Conservation (phyloP, 2,888 invertebrate genomes). For the Zaprionus obscuricornis region DNA sequence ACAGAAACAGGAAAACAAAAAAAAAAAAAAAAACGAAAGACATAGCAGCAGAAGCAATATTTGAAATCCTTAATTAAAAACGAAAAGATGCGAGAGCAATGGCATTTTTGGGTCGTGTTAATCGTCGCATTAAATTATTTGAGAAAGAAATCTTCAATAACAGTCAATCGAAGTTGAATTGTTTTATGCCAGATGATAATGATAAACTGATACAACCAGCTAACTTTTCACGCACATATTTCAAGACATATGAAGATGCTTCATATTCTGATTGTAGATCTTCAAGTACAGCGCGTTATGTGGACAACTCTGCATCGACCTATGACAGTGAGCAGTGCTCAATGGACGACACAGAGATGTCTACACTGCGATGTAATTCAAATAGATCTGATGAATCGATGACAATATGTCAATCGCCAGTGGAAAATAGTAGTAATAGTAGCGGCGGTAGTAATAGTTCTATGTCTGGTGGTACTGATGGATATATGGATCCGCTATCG, state of each 20-base stretch:
- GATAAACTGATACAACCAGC: background rate
- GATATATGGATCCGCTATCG: background rate
- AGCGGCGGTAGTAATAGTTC: slow-evolving; percentile 20
- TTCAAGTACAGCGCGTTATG: slow-evolving; percentile 44
- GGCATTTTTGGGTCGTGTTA: slow-evolving; percentile 64
- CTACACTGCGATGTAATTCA: slow-evolving; percentile 55
- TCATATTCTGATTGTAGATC: too few relatives aligned
- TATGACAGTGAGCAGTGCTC: slow-evolving; percentile 47
- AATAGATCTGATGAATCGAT: slow-evolving; percentile 31
- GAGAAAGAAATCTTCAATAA: slow-evolving; percentile 29
- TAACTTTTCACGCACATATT: slow-evolving; percentile 50
- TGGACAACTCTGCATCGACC: slow-evolving; percentile 58
- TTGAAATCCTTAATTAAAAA: accelerated
- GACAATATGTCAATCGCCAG: slow-evolving; percentile 8
- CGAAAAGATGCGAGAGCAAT: too few relatives aligned
- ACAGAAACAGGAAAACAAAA: background rate
- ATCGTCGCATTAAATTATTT: slow-evolving; percentile 28
- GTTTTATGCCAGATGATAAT: background rate
- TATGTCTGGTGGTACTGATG: slow-evolving; percentile 5
- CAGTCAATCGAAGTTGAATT: background rate
- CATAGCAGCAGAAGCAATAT: background rate
- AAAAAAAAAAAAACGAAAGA: background rate
- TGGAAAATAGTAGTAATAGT: background rate
- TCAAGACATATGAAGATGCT: slow-evolving; percentile 51
- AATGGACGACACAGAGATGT: slow-evolving; percentile 51